Conservation (phyloP, 2,797 vertebrate species). For the Acanthurus tractus region DNA sequence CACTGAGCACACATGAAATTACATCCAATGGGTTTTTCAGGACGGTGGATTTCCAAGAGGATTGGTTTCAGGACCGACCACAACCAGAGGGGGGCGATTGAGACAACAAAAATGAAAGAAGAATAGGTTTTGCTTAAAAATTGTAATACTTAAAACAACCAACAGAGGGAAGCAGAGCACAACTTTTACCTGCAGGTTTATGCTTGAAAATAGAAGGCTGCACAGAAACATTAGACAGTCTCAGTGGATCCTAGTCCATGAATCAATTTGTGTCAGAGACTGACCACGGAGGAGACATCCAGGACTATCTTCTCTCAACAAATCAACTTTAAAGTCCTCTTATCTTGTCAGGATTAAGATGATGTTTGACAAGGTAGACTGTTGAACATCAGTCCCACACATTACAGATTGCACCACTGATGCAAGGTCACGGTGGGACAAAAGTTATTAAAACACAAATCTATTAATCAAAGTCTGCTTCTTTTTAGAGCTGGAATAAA, state of each 20-base stretch:
- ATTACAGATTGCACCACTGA: constrained; percentile 29
- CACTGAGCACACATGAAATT: not conserved
- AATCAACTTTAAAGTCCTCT: constrained; percentile 12
- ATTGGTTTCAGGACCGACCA: not conserved
- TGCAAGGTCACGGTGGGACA: constrained; percentile 38
- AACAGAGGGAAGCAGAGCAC: constrained; percentile 67
- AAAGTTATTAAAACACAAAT: constrained; percentile 32
- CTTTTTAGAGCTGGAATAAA: constrained; percentile 19
- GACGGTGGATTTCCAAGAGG: not conserved
- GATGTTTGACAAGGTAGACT: constrained; percentile 28
- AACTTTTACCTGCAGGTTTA: constrained; percentile 8
- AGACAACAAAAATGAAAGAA: constrained; percentile 10
- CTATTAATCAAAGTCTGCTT: constrained; percentile 28
- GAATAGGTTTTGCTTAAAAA: rapidly evolving
- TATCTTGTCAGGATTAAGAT: constrained; percentile 29
- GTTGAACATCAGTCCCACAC: constrained; percentile 30
- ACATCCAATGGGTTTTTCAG: not conserved
- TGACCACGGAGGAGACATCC: constrained; percentile 1
- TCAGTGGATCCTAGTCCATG: not conserved
- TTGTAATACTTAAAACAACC: constrained; percentile 43
- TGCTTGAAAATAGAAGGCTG: not conserved
- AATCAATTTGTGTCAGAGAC: constrained; percentile 38
- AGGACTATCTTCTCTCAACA: constrained; percentile 23
- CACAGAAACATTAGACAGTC: not conserved
- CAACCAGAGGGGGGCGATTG: constrained; percentile 66